Evolutionary conservation across 53 echinoderm and acorn worm genomes (phyloP).

Genomic region (Stichopus horrens): DNA sequence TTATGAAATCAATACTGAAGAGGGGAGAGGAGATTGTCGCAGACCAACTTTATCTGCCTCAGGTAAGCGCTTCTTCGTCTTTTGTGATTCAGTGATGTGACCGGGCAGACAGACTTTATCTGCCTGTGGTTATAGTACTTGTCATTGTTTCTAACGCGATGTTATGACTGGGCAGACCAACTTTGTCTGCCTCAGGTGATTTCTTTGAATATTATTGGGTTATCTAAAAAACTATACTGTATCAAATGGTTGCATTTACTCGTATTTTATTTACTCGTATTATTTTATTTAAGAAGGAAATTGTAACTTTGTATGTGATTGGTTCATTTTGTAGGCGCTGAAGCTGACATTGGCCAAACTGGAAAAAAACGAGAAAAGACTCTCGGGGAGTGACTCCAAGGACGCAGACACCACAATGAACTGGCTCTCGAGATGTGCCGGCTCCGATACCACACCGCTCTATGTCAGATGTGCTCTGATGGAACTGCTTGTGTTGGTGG

Average conservation of each 20-base stretch:
- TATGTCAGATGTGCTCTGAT: constrained; percentile 58
- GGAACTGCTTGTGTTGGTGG: constrained; percentile 53
- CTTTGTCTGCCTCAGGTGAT: no score
- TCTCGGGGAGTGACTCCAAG: neutral
- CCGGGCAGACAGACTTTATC: no score
- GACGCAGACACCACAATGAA: neutral
- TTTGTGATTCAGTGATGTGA: neutral
- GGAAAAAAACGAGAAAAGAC: constrained; percentile 18
- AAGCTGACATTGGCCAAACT: constrained; percentile 44
- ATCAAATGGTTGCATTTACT: no score
- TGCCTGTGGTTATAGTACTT: no score
- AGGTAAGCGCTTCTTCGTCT: constrained; percentile 44
- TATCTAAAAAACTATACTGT: no score
- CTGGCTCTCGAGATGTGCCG: constrained; percentile 56
- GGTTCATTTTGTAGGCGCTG: constrained; percentile 37
- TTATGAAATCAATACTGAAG: constrained; percentile 58
- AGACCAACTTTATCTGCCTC: constrained; percentile 66
- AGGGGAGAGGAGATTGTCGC: constrained; percentile 53
- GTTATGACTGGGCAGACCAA: no score
- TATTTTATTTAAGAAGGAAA: no score
- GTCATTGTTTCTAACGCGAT: no score
- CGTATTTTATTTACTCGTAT: no score
- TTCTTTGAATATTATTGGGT: no score
- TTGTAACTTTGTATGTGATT: no score
- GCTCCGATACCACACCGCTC: constrained; percentile 49